These are phyloP conservation scores for Paguma larvata DNA, from an alignment of 2,797 vertebrate species.

Conservation along the genomic window DNA sequence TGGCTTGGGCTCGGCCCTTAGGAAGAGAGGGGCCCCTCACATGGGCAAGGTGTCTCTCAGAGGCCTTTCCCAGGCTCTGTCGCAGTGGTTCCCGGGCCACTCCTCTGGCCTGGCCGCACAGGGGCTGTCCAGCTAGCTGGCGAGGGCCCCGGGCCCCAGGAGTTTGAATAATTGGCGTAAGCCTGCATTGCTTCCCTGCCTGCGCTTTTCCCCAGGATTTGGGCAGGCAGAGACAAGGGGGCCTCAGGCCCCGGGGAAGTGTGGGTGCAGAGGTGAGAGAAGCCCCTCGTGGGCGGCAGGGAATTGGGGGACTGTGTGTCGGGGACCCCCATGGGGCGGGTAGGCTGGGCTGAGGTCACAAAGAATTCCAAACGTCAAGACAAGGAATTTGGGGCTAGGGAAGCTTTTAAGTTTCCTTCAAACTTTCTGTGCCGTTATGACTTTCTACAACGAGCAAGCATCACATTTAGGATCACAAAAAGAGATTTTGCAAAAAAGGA, in stretches of 20 bases:
- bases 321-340: rapidly evolving
- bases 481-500: not conserved
- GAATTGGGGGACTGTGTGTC: not conserved
- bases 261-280: not conserved
- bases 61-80: not conserved
- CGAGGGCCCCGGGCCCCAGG: rapidly evolving
- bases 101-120: not conserved
- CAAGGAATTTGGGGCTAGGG: not conserved
- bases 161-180: not conserved
- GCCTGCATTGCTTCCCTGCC: rapidly evolving
- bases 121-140: not conserved
- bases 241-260: rapidly evolving
- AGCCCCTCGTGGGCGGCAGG: not conserved
- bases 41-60: rapidly evolving
- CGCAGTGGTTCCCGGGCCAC: not conserved
- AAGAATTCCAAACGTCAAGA: not conserved
- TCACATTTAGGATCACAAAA: not conserved
- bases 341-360: not conserved
- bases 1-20: not conserved
- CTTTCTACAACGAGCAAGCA: not conserved
- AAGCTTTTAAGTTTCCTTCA: not conserved
- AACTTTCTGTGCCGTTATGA: not conserved
- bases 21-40: not conserved
- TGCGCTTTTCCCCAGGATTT: not conserved
- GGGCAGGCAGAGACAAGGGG: not conserved